Evolutionary conservation across 1,140 invertebrate genomes (phyloP).

Genomic region (Hypsibius dujardini): DNA sequence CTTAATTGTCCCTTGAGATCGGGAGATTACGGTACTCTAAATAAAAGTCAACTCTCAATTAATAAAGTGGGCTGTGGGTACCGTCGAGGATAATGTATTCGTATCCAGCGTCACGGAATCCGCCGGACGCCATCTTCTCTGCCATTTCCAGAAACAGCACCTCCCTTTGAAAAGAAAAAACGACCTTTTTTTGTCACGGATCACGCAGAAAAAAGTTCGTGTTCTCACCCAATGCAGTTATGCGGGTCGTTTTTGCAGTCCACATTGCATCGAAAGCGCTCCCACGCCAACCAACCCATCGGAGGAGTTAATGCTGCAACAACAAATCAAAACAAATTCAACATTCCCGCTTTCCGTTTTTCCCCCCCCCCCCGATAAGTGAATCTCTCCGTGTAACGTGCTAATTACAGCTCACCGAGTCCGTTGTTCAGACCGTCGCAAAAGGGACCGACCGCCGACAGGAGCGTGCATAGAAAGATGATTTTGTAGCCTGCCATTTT

Average conservation of each 20-base stretch:
- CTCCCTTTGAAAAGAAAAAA: slow-evolving; percentile 47
- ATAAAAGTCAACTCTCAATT: too few species aligned
- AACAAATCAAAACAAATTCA: not conserved
- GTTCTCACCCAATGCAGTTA: slow-evolving; percentile 26
- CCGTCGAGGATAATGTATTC: slow-evolving; percentile 75
- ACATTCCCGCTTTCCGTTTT: not conserved
- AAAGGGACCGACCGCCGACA: too few species aligned
- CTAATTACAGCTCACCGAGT: too few species aligned
- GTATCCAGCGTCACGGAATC: slow-evolving; percentile 71
- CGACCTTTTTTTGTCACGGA: not conserved
- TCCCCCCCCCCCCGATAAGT: too few species aligned
- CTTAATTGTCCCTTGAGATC: too few species aligned
- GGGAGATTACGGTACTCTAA: too few species aligned
- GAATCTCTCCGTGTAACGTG: too few species aligned
- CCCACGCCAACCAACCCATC: slow-evolving; percentile 40
- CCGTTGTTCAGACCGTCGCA: too few species aligned
- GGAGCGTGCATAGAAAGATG: too few species aligned
- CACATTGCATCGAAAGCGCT: slow-evolving; percentile 34
- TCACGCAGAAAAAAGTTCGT: not conserved
- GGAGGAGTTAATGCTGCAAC: slow-evolving; percentile 30
- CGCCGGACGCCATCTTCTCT: slow-evolving; percentile 66
- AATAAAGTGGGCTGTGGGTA: not conserved
- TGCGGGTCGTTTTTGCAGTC: slow-evolving; percentile 30
- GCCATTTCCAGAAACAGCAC: slow-evolving; percentile 75
- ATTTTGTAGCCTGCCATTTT: too few species aligned